These are phyloP conservation scores for Brachynemurus nebulosus DNA, from an alignment of 2,888 invertebrate species.

Conservation along the genomic window DNA sequence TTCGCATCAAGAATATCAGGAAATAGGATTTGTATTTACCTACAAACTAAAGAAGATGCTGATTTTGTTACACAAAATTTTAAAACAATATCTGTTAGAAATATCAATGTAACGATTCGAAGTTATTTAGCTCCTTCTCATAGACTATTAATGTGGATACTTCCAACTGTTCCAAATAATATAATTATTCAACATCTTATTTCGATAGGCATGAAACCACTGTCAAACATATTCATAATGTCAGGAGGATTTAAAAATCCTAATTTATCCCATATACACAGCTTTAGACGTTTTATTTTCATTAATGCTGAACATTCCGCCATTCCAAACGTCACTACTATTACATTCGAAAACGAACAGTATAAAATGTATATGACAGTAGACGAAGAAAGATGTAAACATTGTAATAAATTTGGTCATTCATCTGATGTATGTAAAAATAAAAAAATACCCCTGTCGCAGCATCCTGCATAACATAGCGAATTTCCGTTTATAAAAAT, in stretches of 20 bases:
- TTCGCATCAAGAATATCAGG: not conserved
- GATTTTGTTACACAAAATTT: not conserved
- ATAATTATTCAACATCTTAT: not conserved
- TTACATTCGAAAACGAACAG: not conserved
- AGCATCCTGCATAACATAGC: too few relatives aligned
- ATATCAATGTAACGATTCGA: not conserved
- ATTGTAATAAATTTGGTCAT: not conserved
- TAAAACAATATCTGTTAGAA: not conserved
- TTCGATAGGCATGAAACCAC: not conserved
- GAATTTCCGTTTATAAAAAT: too few relatives aligned
- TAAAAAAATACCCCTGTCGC: not conserved
- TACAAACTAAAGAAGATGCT: not conserved
- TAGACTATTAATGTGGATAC: not conserved
- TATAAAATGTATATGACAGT: not conserved
- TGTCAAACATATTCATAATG: not conserved
- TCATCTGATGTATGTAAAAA: not conserved
- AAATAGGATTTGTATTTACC: not conserved
- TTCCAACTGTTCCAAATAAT: not conserved
- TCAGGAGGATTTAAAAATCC: not conserved
- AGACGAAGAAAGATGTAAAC: not conserved
- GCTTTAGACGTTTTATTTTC: not conserved
- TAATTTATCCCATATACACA: not conserved
- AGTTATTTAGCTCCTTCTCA: not conserved
- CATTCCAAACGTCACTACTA: not conserved
- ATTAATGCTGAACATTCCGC: not conserved